Conservation (phyloP, 1,140 invertebrate genomes). For the Lutraria rhynchaena region DNA sequence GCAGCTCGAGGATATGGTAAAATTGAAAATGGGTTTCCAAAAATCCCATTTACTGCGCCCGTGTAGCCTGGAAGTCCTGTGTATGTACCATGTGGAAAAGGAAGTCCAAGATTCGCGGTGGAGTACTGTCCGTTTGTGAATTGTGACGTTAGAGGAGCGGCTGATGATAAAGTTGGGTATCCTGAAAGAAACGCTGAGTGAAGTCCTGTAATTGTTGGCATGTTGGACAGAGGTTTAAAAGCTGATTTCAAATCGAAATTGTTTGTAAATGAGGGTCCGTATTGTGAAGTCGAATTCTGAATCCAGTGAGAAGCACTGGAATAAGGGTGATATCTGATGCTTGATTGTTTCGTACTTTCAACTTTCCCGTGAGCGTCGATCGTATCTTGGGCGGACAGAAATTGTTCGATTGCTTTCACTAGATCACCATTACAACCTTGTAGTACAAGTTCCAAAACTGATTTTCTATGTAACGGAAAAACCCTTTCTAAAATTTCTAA, state of each 20-base stretch:
- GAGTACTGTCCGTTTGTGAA: slow-evolving; percentile 49
- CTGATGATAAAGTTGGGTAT: slow-evolving; percentile 35
- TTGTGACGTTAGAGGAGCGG: slow-evolving; percentile 20
- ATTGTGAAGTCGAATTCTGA: slow-evolving; percentile 58
- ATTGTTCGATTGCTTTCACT: slow-evolving; percentile 90
- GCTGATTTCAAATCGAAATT: slow-evolving; percentile 76
- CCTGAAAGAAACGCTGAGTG: slow-evolving; percentile 78
- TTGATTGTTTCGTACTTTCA: slow-evolving; percentile 57
- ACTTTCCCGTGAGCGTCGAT: slow-evolving; percentile 71
- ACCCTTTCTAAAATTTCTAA: slow-evolving; percentile 92
- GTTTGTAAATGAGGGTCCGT: slow-evolving; percentile 58
- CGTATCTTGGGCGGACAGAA: slow-evolving; percentile 82
- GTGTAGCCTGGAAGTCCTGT: slow-evolving; percentile 42
- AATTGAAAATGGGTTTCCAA: slow-evolving; percentile 47
- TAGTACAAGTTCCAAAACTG: slow-evolving; percentile 93
- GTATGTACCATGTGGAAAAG: slow-evolving; percentile 50
- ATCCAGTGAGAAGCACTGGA: slow-evolving; percentile 51
- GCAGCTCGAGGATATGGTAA: slow-evolving; percentile 24
- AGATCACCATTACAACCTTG: slow-evolving; percentile 93
- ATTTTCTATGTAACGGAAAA: slow-evolving; percentile 92
- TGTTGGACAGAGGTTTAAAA: slow-evolving; percentile 77
- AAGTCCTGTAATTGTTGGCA: slow-evolving; percentile 64
- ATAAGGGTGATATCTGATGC: slow-evolving; percentile 58
- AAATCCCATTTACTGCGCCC: slow-evolving; percentile 21
- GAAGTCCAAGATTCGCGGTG: slow-evolving; percentile 24